Evolutionary conservation across 2,797 vertebrate species (phyloP).

Genomic region (Momotus momota): DNA sequence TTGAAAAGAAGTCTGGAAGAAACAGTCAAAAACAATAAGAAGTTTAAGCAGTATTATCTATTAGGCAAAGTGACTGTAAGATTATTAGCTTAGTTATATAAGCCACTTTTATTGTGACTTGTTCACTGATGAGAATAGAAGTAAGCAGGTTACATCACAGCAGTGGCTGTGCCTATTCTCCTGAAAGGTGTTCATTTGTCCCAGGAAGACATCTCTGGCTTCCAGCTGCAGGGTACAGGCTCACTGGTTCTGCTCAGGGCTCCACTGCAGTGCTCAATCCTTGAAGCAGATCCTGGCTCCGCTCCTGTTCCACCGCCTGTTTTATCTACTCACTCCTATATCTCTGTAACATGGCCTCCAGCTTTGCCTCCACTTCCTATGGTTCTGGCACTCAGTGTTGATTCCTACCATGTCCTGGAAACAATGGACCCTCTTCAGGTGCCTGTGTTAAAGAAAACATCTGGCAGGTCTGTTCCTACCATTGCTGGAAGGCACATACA

Average conservation of each 20-base stretch:
- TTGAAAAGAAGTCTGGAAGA: neutral
- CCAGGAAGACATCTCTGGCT: neutral
- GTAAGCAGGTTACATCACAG: neutral
- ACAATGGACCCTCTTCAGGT: neutral
- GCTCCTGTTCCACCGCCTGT: neutral
- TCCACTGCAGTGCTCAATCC: neutral
- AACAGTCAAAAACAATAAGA: neutral
- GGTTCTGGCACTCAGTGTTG: neutral
- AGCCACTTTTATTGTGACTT: neutral
- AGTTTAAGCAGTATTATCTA: neutral
- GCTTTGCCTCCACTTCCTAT: neutral
- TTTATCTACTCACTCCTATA: neutral
- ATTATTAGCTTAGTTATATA: neutral
- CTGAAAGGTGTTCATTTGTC: neutral
- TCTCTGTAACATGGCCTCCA: neutral
- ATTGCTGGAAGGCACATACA: neutral
- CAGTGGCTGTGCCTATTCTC: neutral
- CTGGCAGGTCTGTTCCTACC: too few species aligned
- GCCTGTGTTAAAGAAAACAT: neutral
- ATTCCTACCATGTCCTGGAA: neutral
- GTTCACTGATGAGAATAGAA: neutral
- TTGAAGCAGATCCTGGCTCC: neutral
- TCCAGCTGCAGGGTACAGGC: rapidly evolving
- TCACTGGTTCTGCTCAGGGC: neutral
- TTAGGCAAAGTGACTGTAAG: neutral